These are phyloP conservation scores for Noctuana brunneofusca DNA, from an alignment of 2,888 invertebrate genomes.

Conservation along the genomic window DNA sequence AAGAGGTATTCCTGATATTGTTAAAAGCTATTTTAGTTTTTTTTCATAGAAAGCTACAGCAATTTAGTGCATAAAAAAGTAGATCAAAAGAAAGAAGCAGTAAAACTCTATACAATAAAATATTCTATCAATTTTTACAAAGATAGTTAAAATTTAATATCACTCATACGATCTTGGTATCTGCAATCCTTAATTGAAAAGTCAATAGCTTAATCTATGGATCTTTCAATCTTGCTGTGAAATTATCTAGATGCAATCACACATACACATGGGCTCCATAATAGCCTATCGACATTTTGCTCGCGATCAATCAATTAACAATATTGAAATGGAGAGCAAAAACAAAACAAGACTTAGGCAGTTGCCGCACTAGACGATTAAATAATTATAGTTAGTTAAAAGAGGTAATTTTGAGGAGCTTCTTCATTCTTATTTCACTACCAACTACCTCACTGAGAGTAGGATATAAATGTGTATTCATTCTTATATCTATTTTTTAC, in stretches of 20 bases:
- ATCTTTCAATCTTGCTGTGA: slow-evolving; percentile 29
- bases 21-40: no score
- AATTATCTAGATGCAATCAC: slow-evolving; percentile 29
- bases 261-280: slow-evolving; percentile 17
- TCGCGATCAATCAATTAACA: slow-evolving; percentile 26
- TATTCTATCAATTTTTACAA: background rate
- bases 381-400: no score
- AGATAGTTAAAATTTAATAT: background rate
- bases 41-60: no score
- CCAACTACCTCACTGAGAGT: no score
- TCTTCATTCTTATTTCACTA: no score
- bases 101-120: background rate
- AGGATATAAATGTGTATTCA: no score
- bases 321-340: slow-evolving; percentile 22
- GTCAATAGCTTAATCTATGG: slow-evolving; percentile 33
- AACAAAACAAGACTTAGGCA: slow-evolving; percentile 15
- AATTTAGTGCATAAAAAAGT: background rate
- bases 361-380: background rate
- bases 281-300: slow-evolving; percentile 28
- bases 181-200: slow-evolving; percentile 29
- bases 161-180: slow-evolving; percentile 5
- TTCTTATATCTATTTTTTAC: no score
- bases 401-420: no score
- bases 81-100: background rate
- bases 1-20: background rate